A percentile compares a stretch with the other conserved stretches of the same genome.
phyloP scores from a whole-genome alignment of 2,888 invertebrate genomes.

The Noctua fimbriata region DNA sequence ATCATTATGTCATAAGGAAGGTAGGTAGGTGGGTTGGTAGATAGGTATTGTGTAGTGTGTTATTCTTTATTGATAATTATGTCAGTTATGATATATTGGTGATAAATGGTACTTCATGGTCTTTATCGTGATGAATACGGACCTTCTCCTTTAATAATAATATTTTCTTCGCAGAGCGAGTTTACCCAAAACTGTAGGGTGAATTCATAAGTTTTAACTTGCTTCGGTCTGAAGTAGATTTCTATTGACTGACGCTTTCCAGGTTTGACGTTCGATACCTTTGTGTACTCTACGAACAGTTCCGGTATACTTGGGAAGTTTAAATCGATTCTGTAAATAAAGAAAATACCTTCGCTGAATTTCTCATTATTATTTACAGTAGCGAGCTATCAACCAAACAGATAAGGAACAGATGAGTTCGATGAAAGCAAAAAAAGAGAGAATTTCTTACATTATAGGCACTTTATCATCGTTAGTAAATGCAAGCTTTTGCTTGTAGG shows the following conservation, averaged over 20 bases:
- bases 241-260: slow-evolving; percentile 84
- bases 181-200: slow-evolving; percentile 89
- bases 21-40: too few species aligned
- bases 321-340: slow-evolving; percentile 87
- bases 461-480: slow-evolving; percentile 81
- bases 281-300: slow-evolving; percentile 86
- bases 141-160: slow-evolving; percentile 91
- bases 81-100: neutral
- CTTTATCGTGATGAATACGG: neutral
- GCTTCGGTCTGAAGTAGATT: slow-evolving; percentile 90
- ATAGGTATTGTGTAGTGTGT: too few species aligned
- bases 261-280: slow-evolving; percentile 81
- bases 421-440: neutral
- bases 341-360: slow-evolving; percentile 10
- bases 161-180: slow-evolving; percentile 86
- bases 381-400: neutral
- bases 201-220: slow-evolving; percentile 87
- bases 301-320: slow-evolving; percentile 86
- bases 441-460: slow-evolving; percentile 77
- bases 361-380: neutral
- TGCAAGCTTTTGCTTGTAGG: slow-evolving; percentile 85
- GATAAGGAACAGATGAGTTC: neutral
- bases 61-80: too few species aligned
- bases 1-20: too few species aligned
- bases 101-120: neutral